Evolutionary conservation across 2,797 vertebrate species (phyloP), one percentile per base, ranked within the genome.

Genomic region (Urophycis tenuis): DNA sequence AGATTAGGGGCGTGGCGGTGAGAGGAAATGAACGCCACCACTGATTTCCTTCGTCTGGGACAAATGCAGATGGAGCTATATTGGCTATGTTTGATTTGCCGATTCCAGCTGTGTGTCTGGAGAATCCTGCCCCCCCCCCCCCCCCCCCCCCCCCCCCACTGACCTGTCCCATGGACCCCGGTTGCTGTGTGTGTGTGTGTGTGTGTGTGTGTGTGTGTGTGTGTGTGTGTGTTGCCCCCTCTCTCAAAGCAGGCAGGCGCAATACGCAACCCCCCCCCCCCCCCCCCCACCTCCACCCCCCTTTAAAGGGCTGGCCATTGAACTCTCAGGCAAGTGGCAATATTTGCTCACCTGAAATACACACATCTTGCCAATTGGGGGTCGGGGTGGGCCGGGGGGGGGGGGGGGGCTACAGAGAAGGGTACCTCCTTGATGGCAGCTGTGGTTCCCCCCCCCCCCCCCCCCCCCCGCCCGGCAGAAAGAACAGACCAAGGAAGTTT

Each of bases 341-440:
- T 97, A 94, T 97, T 97, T 98, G 95, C 94, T 95, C 95, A 95
- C 95, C 95, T 95, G 94, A 95, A 93, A 93, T 85, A 92, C 92
- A 89, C 92, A 86, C 86, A 89, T 91, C 89, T 92, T 87, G 82
- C 88, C 86, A 87, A 88, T 90, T 90, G 85, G 88, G 88, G 89
- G 77, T 88, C 71, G 83, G 88, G 92, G 90, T 91, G 89, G 91
- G 81, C 89, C 71, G 45, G 84, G 88, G 92, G 90, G 91, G 89
- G 91, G 81, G 88, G 70, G 45, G 84, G 89, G 87, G 81, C 86
- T 75, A 69, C 84, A 81, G 86, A 81, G 86, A 84, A 88, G 86
- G 89, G 80, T n/a, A n/a, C 83, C 80, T 84, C 86, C 89, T 83
- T 87, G 60, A 80, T 89, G 92, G 92, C 96, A 98, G 95, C 95